Base-by-base conservation (phyloP, 2,113 vertebrate species). In the Halcyon senegalensis region DNA sequence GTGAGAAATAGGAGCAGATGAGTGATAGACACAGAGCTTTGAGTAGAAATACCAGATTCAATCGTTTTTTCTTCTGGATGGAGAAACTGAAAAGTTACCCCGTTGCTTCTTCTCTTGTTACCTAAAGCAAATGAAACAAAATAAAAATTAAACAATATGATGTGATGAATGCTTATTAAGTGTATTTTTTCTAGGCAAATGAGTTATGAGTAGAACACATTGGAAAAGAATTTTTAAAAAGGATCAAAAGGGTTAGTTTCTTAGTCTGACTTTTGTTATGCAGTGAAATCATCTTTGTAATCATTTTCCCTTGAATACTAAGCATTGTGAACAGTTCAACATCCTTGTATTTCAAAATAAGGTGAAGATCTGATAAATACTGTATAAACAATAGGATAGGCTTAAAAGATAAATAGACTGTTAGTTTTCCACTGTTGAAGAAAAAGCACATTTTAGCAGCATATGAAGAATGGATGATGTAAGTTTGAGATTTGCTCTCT, bases 381-480 rank as follows among this genome's bases (percentile, higher is more conserved):
- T 56, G 70, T 87, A 94, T 93, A 93, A 96, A 92, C 78, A 93
- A 96, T 87, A 64, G 55, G 64, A 96, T 55, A 96, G 90, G 77
- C 64, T 90, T 95, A 63, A 94, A 90, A 97, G 93, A 96, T 80
- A 97, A 97, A 97, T 78, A 95, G 82, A 56, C 41, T 59, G 59
- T 80, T 94, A 87, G 27, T 60, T 96, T 97, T 81, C 87, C 37
- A 82, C 28, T 82, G 56, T 48, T 95, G 82, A 86, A 83, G 66
- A 70, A 68, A 87, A 91, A 72, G 33, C 50, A 41, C 13, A 28
- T 58, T 97, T 85, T 78, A 90, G 64, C 39, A 84, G 88, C 44
- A 79, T 80, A 89, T 76, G 94, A 93, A 93, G 81, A 73, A 59
- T 11, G 3, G 17, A 41, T 77, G 56, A 84, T 86, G 17, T 56